These are phyloP conservation scores for Lucilia cuprina DNA, from an alignment of 1,140 invertebrate species.

Conservation along the genomic window DNA sequence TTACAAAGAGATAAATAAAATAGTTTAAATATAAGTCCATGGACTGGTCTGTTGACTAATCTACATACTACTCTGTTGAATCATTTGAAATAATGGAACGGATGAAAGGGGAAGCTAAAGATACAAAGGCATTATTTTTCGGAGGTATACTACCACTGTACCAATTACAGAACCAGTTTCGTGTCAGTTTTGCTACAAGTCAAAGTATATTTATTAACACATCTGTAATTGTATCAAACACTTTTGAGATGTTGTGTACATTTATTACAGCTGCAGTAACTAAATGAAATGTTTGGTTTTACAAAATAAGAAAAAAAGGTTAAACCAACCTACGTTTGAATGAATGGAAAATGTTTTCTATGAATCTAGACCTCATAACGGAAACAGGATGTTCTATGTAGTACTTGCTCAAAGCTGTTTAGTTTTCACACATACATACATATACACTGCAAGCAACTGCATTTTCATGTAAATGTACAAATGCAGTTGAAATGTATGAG, in stretches of 20 bases:
- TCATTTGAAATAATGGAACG: too few species aligned
- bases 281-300: background rate
- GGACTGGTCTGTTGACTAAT: too few species aligned
- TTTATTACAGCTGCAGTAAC: background rate
- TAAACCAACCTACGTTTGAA: background rate
- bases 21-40: too few species aligned
- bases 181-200: too few species aligned
- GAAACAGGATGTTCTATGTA: background rate
- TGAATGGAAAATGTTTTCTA: background rate
- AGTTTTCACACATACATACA: background rate
- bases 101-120: too few species aligned
- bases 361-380: conserved; percentile 4
- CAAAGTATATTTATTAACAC: background rate
- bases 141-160: too few species aligned
- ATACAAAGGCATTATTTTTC: too few species aligned
- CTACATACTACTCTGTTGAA: too few species aligned
- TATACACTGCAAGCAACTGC: background rate
- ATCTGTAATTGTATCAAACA: background rate
- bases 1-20: too few species aligned
- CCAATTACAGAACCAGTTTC: too few species aligned
- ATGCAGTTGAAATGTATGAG: background rate
- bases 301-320: background rate
- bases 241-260: background rate
- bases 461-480: background rate
- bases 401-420: background rate